Evolutionary conservation across 2,888 invertebrate species (phyloP), one percentile per base, ranked within the genome.

Genomic region (Homarus gammarus): DNA sequence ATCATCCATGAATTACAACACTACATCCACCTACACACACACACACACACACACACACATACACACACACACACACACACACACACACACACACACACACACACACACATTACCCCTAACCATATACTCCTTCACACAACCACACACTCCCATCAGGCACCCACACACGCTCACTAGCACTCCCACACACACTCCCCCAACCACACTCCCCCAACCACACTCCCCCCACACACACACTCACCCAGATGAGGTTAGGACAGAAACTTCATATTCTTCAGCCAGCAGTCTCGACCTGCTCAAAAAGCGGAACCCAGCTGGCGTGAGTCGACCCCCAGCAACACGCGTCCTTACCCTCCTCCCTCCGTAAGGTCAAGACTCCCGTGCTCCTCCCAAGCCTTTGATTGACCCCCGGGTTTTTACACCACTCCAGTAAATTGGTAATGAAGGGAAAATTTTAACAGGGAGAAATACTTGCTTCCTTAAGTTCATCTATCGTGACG

Each of bases 181-280:
- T 27, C 70, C 22, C 12, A 70, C 70, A 70, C 70, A 73, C 73
- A 73, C 73, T 36, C 73, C 33, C 73, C 33, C 73, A 73, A 36
- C 33, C 73, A 73, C 73, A 73, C 73, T 36, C 73, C 33, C 73
- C 36, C 73, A 73, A 36, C 33, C 73, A 73, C 73, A 73, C 73
- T 36, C 73, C 33, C 73, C 73, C 33, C 73, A 33, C 73, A 73
- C 73, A 73, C 73, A 73, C 73, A 73, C 73, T 36, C 73, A 73
- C 73, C 33, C 38, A 73, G 22, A 73, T n/a, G n/a, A n/a, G 27
- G 64, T 8, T 64, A n/a, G 8, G n/a, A 27, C 27, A 22, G 64
- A 64, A 64, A 64, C 64, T 64, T 27, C 64, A 64, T 64, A 64
- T 64, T 64, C 64, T 64, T 27, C 27, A 64, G 27, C 8, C n/a